Evolutionary conservation across 2,113 vertebrate species (phyloP).

Genomic region (Albula glossodonta): DNA sequence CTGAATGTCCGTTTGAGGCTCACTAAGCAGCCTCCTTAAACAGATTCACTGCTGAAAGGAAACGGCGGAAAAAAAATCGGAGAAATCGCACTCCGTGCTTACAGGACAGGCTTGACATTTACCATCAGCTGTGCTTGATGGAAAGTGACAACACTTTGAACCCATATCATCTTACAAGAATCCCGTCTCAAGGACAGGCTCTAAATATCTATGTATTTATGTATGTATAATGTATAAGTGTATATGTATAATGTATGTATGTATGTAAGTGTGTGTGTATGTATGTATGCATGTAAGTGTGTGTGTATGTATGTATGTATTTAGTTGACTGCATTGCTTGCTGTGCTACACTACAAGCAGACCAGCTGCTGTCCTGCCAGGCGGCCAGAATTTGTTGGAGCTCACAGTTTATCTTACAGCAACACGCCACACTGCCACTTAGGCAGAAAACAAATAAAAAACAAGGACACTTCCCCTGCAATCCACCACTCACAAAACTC

Average conservation of each 20-base stretch:
- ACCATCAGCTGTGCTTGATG: background rate
- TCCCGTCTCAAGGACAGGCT: too few relatives aligned
- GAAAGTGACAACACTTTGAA: background rate
- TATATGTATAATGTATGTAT: too few relatives aligned
- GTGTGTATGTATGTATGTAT: too few relatives aligned
- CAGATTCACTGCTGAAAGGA: background rate
- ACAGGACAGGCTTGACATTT: background rate
- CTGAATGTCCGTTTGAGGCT: background rate
- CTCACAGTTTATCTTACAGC: background rate
- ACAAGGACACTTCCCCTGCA: background rate
- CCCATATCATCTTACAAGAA: background rate
- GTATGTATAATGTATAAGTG: too few relatives aligned
- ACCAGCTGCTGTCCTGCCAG: too few relatives aligned
- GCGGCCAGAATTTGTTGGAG: background rate
- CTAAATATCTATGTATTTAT: too few relatives aligned
- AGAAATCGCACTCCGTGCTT: background rate
- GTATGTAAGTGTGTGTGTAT: too few relatives aligned
- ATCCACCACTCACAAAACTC: background rate
- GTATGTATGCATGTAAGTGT: too few relatives aligned
- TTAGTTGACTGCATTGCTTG: too few relatives aligned
- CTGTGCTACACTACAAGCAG: too few relatives aligned
- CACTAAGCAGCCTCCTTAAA: background rate
- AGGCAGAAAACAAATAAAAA: background rate
- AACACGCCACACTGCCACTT: background rate
- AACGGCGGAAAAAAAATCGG: background rate